These are phyloP conservation scores for Drosophila suboccidentalis DNA, from an alignment of 2,888 invertebrate genomes.

Conservation along the genomic window DNA sequence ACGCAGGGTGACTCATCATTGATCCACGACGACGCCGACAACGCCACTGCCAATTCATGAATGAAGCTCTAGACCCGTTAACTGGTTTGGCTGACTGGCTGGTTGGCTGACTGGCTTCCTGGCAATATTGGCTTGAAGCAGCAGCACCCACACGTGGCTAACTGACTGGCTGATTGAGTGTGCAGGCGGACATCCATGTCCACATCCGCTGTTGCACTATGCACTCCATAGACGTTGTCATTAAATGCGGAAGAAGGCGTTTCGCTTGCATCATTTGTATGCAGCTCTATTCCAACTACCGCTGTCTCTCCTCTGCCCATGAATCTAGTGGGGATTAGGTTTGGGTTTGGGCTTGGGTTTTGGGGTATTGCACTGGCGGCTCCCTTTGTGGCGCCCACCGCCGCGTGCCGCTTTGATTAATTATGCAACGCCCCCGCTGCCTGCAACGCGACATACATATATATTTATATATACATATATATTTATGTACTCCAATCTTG, in stretches of 20 bases:
- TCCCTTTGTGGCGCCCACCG: slow-evolving; percentile 77
- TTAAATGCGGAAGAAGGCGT: slow-evolving; percentile 79
- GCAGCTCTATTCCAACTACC: slow-evolving; percentile 41
- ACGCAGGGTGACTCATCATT: slow-evolving; percentile 45
- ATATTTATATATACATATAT: slow-evolving; percentile 11
- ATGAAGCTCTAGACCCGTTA: slow-evolving; percentile 42
- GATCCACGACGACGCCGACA: slow-evolving; percentile 22
- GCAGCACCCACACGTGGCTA: slow-evolving; percentile 68
- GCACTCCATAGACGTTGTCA: slow-evolving; percentile 37
- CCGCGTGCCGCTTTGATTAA: slow-evolving; percentile 77
- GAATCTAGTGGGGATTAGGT: slow-evolving; percentile 60
- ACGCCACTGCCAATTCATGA: slow-evolving; percentile 72
- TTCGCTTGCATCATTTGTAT: slow-evolving; percentile 65
- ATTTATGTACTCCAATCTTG: slow-evolving; percentile 14
- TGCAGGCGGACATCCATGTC: slow-evolving; percentile 58
- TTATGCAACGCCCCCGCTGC: slow-evolving; percentile 59
- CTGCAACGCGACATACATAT: slow-evolving; percentile 10
- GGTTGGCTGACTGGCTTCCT: slow-evolving; percentile 47
- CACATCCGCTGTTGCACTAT: slow-evolving; percentile 69
- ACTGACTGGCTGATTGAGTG: slow-evolving; percentile 19
- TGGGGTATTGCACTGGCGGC: slow-evolving; percentile 51
- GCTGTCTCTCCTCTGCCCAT: background rate
- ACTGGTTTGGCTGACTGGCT: slow-evolving; percentile 47
- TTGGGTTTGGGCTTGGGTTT: slow-evolving; percentile 17
- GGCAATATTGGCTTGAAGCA: slow-evolving; percentile 27